Evolutionary conservation across 2,888 invertebrate species (phyloP).

Genomic region (Cheilosia pagana): DNA sequence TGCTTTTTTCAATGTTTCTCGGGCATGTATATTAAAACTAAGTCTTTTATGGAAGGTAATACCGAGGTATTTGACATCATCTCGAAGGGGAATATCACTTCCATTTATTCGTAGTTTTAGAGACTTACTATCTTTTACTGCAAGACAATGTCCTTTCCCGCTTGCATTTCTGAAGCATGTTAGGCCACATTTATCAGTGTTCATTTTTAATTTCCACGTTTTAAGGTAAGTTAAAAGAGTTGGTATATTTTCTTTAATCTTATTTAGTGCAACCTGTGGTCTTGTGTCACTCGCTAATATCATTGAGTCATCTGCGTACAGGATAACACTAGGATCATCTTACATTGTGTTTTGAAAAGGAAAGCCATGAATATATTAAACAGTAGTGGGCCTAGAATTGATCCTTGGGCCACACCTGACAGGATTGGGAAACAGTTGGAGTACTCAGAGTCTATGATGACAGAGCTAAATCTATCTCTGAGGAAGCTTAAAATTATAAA

Average conservation of each 20-base stretch:
- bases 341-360: neutral
- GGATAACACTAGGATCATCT: neutral
- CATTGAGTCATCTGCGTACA: neutral
- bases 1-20: slow-evolving; percentile 1
- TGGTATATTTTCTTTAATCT: neutral
- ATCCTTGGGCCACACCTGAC: slow-evolving; percentile 3
- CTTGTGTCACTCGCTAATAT: slow-evolving; percentile 16
- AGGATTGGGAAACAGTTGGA: neutral
- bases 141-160: slow-evolving; percentile 19
- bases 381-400: neutral
- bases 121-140: slow-evolving; percentile 22
- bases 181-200: slow-evolving; percentile 9
- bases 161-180: slow-evolving; percentile 25
- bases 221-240: neutral
- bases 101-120: slow-evolving; percentile 5
- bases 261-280: neutral
- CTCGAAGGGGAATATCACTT: neutral
- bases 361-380: slow-evolving; percentile 11
- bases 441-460: neutral
- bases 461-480: neutral
- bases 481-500: too few relatives aligned
- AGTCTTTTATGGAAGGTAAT: slow-evolving; percentile 17
- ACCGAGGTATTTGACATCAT: slow-evolving; percentile 15
- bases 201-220: slow-evolving; percentile 1
- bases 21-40: slow-evolving; percentile 14